phyloP scores from a whole-genome alignment of 2,797 vertebrate species.

The Otolemur crassicaudatus region DNA sequence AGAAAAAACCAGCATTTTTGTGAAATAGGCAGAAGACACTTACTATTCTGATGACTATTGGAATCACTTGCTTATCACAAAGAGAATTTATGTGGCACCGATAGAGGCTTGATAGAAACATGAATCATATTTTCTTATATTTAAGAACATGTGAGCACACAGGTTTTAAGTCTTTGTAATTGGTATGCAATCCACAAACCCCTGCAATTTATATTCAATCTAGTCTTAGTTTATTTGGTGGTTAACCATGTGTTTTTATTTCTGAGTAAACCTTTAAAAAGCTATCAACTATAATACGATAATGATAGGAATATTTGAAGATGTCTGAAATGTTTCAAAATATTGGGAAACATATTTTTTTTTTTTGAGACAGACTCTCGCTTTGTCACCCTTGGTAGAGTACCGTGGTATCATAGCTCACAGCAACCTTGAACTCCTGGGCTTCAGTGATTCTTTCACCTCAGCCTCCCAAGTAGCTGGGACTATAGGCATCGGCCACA shows the following conservation, averaged over 20 bases:
- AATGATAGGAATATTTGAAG: background rate
- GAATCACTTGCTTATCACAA: background rate
- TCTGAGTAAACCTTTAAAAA: conserved; percentile 19
- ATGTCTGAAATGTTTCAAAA: background rate
- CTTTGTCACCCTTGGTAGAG: too few relatives aligned
- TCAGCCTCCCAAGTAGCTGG: too few relatives aligned
- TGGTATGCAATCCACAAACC: conserved; percentile 27
- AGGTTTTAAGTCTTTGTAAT: background rate
- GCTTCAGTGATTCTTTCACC: too few relatives aligned
- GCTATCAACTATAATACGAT: background rate
- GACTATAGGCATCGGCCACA: too few relatives aligned
- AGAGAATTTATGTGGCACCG: background rate
- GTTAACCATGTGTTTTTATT: conserved; percentile 22
- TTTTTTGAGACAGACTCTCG: too few relatives aligned
- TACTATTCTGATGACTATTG: conserved; percentile 44
- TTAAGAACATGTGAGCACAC: background rate
- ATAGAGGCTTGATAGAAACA: background rate
- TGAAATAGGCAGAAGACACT: conserved; percentile 38
- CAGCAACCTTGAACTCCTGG: too few relatives aligned
- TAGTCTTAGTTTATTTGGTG: background rate
- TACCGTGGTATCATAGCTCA: too few relatives aligned
- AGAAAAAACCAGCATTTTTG: conserved; percentile 43
- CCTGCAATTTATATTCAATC: background rate
- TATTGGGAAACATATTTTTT: background rate
- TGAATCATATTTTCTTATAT: conserved; percentile 8